Evolutionary conservation across 1,140 invertebrate species (phyloP).

Genomic region (Aphaenogaster floridana): DNA sequence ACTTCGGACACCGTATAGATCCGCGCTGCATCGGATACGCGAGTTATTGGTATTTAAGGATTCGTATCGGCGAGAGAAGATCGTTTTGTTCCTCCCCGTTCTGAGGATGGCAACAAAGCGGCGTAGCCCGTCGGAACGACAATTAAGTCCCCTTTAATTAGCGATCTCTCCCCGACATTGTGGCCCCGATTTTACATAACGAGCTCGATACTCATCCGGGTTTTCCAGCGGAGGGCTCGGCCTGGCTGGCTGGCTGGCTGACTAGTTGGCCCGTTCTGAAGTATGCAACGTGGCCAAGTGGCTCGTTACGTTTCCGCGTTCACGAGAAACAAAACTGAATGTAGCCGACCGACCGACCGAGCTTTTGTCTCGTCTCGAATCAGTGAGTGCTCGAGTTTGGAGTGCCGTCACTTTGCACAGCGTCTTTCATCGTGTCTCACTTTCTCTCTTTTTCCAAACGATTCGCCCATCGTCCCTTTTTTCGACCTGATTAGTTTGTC

Average conservation of each 20-base stretch:
- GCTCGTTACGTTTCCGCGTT: constrained; percentile 77
- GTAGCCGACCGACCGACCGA: constrained; percentile 45
- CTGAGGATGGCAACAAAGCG: constrained; percentile 12
- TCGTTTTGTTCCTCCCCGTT: background rate
- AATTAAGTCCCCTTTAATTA: constrained; percentile 70
- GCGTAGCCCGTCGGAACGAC: constrained; percentile 3
- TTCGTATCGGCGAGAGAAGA: background rate
- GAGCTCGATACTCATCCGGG: background rate
- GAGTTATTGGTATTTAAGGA: constrained; percentile 20
- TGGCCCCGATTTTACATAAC: constrained; percentile 65
- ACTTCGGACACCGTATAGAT: background rate
- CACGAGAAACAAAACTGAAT: constrained; percentile 71
- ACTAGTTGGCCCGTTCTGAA: constrained; percentile 59
- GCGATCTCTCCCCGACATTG: constrained; percentile 22
- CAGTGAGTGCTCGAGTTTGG: constrained; percentile 7
- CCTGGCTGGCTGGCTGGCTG: background rate
- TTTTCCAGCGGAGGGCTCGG: constrained; percentile 39
- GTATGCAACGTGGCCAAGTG: constrained; percentile 80
- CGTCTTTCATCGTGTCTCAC: background rate
- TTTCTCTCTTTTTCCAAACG: background rate
- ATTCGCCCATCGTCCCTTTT: background rate
- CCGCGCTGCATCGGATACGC: background rate
- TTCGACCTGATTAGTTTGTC: background rate
- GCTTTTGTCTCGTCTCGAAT: constrained; percentile 67
- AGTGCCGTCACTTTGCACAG: constrained; percentile 52